Percentiles rank a stretch among this genome's conserved stretches.
Evolutionary conservation across 1,140 invertebrate genomes (phyloP).

Genomic region (Zaprionus ornatus): DNA sequence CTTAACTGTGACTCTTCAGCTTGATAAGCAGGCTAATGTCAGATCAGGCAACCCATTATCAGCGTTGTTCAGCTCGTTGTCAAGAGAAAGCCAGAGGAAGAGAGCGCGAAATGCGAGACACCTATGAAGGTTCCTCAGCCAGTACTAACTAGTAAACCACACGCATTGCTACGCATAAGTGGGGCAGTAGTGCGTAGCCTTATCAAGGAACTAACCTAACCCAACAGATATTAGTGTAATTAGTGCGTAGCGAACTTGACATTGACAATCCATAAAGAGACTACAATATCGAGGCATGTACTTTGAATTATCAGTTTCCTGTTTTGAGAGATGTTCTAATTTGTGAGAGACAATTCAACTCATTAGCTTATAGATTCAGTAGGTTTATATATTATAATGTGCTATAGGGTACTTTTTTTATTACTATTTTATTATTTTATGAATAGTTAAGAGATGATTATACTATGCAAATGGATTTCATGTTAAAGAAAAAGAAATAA

Average conservation of each 20-base stretch:
- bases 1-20: too few relatives aligned
- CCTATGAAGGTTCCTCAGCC: background rate
- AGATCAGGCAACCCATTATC: conserved; percentile 48
- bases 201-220: conserved; percentile 62
- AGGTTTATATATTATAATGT: background rate
- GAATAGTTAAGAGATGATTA: too few relatives aligned
- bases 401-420: background rate
- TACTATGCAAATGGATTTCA: too few relatives aligned
- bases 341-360: background rate
- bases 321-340: background rate
- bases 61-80: conserved; percentile 15
- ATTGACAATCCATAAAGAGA: background rate
- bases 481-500: too few relatives aligned
- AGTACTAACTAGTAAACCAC: background rate
- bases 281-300: background rate
- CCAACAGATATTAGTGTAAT: conserved; percentile 44
- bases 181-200: conserved; percentile 61
- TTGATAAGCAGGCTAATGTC: conserved; percentile 40
- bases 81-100: conserved; percentile 34
- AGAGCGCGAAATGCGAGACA: background rate
- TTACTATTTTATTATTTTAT: background rate
- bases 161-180: conserved; percentile 19
- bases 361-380: background rate
- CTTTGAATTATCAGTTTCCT: background rate
- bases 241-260: conserved; percentile 36